Percentiles rank a stretch among this genome's conserved stretches.
These are phyloP conservation scores for Dynastes maya DNA, from an alignment of 2,888 invertebrate genomes.

Conservation along the genomic window DNA sequence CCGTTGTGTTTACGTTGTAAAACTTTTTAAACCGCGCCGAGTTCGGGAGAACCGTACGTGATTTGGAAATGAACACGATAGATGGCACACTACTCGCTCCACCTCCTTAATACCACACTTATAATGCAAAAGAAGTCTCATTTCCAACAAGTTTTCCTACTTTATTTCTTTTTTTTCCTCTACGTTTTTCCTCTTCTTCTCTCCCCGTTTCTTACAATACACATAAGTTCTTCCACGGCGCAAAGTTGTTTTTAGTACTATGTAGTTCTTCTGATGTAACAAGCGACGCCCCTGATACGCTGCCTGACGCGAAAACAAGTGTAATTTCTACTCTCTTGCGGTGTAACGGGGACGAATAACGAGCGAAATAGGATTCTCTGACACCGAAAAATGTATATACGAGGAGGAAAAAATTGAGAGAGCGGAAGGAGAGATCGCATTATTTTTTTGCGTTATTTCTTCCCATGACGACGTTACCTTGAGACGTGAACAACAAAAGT, in stretches of 20 bases:
- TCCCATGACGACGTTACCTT: not conserved
- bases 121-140: constrained; percentile 58
- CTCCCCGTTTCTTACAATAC: constrained; percentile 9
- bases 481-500: constrained; percentile 27
- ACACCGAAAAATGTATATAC: constrained; percentile 46
- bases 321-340: constrained; percentile 45
- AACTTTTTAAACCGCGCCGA: constrained; percentile 63
- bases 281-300: constrained; percentile 34
- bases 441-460: constrained; percentile 35
- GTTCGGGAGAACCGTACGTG: constrained; percentile 62
- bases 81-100: constrained; percentile 43
- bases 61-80: constrained; percentile 56
- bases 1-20: constrained; percentile 62
- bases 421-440: constrained; percentile 32
- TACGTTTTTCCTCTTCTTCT: constrained; percentile 1
- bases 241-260: constrained; percentile 46
- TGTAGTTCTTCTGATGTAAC: constrained; percentile 37
- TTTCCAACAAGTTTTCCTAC: constrained; percentile 55
- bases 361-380: constrained; percentile 43
- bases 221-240: constrained; percentile 35
- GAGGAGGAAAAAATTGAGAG: constrained; percentile 25
- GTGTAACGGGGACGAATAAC: constrained; percentile 38
- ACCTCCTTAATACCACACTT: constrained; percentile 52
- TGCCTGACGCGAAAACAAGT: constrained; percentile 44
- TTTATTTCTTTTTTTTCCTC: constrained; percentile 43